Evolutionary conservation across 2,888 invertebrate species (phyloP), one percentile per base, ranked within the genome.

Genomic region (Physocephala rufipes): DNA sequence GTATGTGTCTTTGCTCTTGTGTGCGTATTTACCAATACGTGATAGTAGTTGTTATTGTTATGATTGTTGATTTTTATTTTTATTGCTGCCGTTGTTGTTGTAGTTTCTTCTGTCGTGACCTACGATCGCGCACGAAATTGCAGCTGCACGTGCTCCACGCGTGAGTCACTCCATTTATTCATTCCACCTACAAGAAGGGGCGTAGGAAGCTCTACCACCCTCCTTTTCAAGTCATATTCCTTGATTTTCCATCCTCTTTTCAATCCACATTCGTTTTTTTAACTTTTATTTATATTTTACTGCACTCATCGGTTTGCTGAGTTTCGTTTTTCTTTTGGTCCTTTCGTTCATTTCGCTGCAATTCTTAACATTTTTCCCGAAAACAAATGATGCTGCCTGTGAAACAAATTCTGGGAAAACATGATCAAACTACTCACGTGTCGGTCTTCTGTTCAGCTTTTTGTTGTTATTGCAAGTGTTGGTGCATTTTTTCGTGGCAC

Each of bases 371-470:
- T 4, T 36, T 36, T 36, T 36, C 19, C 21, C 49, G 63, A 45
- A 63, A 45, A 45, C 16, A 26, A 9, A 36, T 36, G 36, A 36
- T 36, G 36, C 36, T 36, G 36, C 36, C 5, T 36, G 5, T 9
- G 36, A 36, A 36, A 36, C 4, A 9, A 4, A 36, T 9, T 9
- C n/a, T n/a, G n/a, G 19, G 28, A 26, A 24, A 55, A 21, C 21
- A 26, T 1, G 43, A 36, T 21, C 12, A 12, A n/a, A n/a, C 49
- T 7, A 49, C 19, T n/a, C 49, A n/a, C 49, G 49, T 16, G 19
- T 19, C n/a, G 81, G 80, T 80, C 82, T 81, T 49, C 80, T 78
- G 80, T 81, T 62, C 49, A 49, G 45, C 59, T 7, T 53, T 55
- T 58, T 28, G 30, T 58, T 43, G n/a, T 58, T 30, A 30, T 49